Evolutionary conservation across 1,140 invertebrate species (phyloP).

Genomic region (Ylistrum balloti): DNA sequence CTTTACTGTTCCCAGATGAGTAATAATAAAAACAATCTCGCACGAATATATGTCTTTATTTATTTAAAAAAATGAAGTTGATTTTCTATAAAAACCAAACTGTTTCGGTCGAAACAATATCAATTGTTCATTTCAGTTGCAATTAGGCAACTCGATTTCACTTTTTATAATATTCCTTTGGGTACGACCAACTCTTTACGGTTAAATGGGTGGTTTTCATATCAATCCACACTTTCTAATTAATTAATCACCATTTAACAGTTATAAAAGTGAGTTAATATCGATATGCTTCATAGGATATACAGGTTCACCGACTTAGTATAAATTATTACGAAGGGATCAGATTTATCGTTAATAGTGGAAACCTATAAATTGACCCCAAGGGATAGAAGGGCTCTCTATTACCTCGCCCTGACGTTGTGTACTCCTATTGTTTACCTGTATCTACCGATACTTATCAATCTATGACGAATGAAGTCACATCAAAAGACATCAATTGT

Average conservation of each 20-base stretch:
- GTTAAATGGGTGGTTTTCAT: background rate
- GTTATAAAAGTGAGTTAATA: slow-evolving; percentile 10
- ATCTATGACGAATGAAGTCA: background rate
- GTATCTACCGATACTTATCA: background rate
- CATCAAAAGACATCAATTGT: background rate
- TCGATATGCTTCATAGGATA: background rate
- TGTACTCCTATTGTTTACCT: background rate
- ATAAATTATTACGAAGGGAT: background rate
- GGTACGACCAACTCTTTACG: background rate
- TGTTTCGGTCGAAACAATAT: background rate
- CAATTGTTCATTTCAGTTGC: background rate
- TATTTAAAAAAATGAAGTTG: background rate
- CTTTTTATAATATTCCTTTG: background rate
- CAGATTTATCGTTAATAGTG: background rate
- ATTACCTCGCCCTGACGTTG: background rate
- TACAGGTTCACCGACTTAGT: background rate
- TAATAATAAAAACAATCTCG: slow-evolving; percentile 1
- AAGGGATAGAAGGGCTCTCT: background rate
- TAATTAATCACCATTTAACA: background rate
- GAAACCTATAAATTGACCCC: background rate
- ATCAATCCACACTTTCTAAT: background rate
- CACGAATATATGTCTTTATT: slow-evolving; percentile 39
- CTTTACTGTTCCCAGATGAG: background rate
- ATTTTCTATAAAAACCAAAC: background rate
- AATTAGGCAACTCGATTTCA: background rate